Evolutionary conservation across 2,797 vertebrate species (phyloP), one percentile per base, ranked within the genome.

Genomic region (Pantherophis vulpinus): DNA sequence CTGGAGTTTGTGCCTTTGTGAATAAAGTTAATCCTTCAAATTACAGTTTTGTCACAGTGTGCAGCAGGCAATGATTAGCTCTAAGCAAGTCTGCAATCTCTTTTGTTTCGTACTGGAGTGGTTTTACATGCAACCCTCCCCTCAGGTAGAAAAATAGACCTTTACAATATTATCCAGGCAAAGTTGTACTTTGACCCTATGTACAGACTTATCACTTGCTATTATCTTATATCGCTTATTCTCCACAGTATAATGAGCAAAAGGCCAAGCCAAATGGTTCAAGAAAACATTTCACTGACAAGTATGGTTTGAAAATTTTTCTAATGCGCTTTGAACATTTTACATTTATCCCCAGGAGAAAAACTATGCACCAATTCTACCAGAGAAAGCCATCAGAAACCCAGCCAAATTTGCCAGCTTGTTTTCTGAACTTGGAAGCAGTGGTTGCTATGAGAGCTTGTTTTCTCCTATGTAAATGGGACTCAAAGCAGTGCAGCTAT

Each of bases 101-200:
- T 93, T 94, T 94, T 94, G 87, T 61, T 94, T 58, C 87, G 18
- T 51, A n/a, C 20, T 14, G 88, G 58, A 95, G 90, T 32, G 42
- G 88, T 87, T 29, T 54, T 4, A 58, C 4, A 47, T 5, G 7
- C 8, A 94, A 83, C 91, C 94, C 83, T 47, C 6, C 8, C 9
- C 9, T 74, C 59, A 54, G 86, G 11, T 20, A 54, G n/a, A 93
- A 32, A 86, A 95, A 54, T 0, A 55, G n/a, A 25, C 18, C 51
- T 56, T 47, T 42, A 61, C 2, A 59, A 42, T 6, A 94, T 95
- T 89, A 83, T 92, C 42, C 27, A 95, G 92, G 42, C 18, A 58
- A 91, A 1, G 16, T 55, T 66, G 8, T 91, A 20, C 86, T 91
- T 63, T 54, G 12, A 60, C 12, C 1, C 37, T 79, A n/a, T 0